Evolutionary conservation across 2,888 invertebrate species (phyloP), one percentile per base, ranked within the genome.

Genomic region (Adineta ricciae): DNA sequence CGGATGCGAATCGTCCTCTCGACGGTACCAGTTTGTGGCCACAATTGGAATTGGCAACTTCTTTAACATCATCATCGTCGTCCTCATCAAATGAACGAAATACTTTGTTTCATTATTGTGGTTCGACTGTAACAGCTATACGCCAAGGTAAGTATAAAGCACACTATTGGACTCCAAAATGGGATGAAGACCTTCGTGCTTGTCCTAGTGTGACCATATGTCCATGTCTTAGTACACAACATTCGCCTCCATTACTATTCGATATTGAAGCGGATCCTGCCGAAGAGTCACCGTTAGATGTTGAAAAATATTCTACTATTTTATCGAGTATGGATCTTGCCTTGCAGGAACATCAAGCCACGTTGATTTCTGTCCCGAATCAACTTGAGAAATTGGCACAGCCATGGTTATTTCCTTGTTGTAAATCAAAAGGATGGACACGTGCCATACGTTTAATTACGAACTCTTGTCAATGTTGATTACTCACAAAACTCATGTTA

Each of bases 31-130:
- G 89, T 86, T 87, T 91, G 46, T 84, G 89, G 85, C 89, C 90
- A 1, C 86, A 90, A 16, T 86, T 91, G 41, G 19, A 64, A 27
- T 16, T 64, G 5, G 32, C 2, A 3, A 36, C 32, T 5, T n/a
- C 4, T 5, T 11, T 46, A 16, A 16, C 32, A 8, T n/a, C n/a
- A n/a, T 5, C 11, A n/a, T 56, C n/a, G 7, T 2, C 14, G 14
- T 11, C 14, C 8, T 27, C 87, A 87, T 82, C 86, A 87, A 19
- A 84, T 87, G 64, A 86, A 83, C 11, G 83, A 19, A 3, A 85
- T 85, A 32, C 87, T 85, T 85, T 91, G 64, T 89, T 89, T 83
- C 91, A 91, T 86, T 90, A 91, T 86, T 90, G 91, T 87, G 89
- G 89, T 24, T 89, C 5, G 88, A 89, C n/a, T 88, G 88, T n/a